Conservation (phyloP, 2,797 vertebrate species). For the Rhinella marina region DNA sequence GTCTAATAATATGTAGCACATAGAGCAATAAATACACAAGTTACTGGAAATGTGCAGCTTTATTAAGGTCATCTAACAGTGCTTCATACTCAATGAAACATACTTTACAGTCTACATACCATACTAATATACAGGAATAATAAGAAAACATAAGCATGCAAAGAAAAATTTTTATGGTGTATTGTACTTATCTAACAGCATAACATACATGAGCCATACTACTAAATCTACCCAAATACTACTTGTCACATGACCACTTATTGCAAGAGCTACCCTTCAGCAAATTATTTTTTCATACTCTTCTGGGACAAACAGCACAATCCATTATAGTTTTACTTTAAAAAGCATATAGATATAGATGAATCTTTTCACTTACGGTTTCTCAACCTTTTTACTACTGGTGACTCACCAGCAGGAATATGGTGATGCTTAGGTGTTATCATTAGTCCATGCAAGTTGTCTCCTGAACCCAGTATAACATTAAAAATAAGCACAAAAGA, state of each 20-base stretch:
- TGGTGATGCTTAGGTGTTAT: neutral
- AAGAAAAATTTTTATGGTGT: neutral
- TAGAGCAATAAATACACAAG: slow-evolving; percentile 47
- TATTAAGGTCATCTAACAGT: neutral
- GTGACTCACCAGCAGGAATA: neutral
- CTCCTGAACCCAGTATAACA: neutral
- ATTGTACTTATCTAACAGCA: neutral
- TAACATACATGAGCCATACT: neutral
- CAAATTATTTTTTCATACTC: neutral
- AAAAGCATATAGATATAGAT: neutral
- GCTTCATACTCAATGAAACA: neutral
- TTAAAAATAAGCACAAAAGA: neutral
- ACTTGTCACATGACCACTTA: neutral
- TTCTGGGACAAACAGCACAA: neutral
- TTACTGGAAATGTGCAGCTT: slow-evolving; percentile 23
- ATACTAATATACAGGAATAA: neutral
- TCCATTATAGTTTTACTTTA: neutral
- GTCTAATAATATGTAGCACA: slow-evolving; percentile 22
- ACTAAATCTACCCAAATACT: neutral
- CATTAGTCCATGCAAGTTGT: neutral
- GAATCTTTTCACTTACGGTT: neutral
- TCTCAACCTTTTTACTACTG: neutral
- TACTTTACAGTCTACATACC: neutral
- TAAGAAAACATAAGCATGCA: neutral
- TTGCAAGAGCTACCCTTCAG: neutral